A percentile compares a stretch with the other conserved stretches of the same genome.
Conservation (phyloP, 2,888 invertebrate genomes). For the Exephanes ischioxanthus region DNA sequence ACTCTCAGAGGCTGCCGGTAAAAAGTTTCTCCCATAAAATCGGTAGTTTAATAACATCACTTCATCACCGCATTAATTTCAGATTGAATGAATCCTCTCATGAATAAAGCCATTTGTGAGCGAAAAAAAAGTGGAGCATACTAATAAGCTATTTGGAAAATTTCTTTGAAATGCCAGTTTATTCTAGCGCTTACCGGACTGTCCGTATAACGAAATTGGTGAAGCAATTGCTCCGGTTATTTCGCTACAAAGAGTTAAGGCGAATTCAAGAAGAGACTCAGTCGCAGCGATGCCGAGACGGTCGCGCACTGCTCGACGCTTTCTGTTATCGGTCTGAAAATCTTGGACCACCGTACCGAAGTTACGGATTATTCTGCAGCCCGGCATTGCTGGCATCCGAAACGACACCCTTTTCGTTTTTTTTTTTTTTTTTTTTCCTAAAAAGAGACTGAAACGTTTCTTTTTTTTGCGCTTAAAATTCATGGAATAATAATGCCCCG, state of each 20-base stretch:
- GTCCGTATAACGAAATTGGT: background rate
- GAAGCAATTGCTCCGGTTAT: slow-evolving; percentile 6
- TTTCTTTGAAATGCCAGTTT: background rate
- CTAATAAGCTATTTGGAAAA: background rate
- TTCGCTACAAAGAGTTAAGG: slow-evolving; percentile 71
- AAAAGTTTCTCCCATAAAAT: background rate
- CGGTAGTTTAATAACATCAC: background rate
- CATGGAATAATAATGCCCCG: slow-evolving; percentile 81
- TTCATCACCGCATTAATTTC: background rate
- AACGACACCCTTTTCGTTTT: slow-evolving; percentile 42
- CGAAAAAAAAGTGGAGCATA: background rate
- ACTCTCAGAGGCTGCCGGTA: background rate
- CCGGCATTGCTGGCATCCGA: slow-evolving; percentile 35
- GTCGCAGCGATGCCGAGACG: slow-evolving; percentile 18
- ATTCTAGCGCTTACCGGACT: background rate
- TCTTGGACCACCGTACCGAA: slow-evolving; percentile 74
- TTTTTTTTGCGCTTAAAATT: slow-evolving; percentile 81
- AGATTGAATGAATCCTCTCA: background rate
- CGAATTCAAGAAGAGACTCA: slow-evolving; percentile 71
- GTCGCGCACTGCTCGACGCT: background rate
- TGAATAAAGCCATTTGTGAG: background rate
- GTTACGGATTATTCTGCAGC: slow-evolving; percentile 76
- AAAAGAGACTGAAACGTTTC: slow-evolving; percentile 35
- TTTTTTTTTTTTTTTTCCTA: background rate
- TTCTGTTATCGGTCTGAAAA: slow-evolving; percentile 60